phyloP scores from a whole-genome alignment of 2,888 invertebrate genomes.

The Stratiomys singularior region DNA sequence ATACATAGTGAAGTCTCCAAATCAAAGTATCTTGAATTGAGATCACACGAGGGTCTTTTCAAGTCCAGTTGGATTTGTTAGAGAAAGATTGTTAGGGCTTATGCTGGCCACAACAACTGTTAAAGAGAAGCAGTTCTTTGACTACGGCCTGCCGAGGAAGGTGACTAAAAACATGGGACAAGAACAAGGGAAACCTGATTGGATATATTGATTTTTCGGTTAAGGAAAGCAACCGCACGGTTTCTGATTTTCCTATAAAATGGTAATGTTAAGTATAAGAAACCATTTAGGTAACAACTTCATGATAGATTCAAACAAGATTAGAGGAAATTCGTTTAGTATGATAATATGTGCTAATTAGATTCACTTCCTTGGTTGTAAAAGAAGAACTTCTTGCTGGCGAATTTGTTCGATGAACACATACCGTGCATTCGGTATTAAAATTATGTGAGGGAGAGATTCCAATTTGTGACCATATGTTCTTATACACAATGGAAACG shows the following conservation, averaged over 20 bases:
- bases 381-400: not conserved
- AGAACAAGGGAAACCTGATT: conserved; percentile 27
- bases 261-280: conserved; percentile 21
- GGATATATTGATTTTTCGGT: conserved; percentile 39
- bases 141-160: not conserved
- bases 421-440: not conserved
- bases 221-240: not conserved
- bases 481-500: not conserved
- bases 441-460: not conserved
- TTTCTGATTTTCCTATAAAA: conserved; percentile 14
- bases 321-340: conserved; percentile 48
- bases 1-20: conserved; percentile 27
- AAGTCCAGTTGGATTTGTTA: conserved; percentile 27
- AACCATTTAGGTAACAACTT: conserved; percentile 47
- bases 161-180: conserved; percentile 19
- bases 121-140: not conserved
- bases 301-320: conserved; percentile 51
- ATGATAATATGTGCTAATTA: conserved; percentile 51
- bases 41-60: conserved; percentile 36
- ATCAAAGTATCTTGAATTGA: conserved; percentile 42
- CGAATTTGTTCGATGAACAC: conserved; percentile 33
- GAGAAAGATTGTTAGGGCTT: not conserved
- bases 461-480: conserved; percentile 20
- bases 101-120: not conserved
- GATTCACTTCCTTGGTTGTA: conserved; percentile 42